phyloP scores from a whole-genome alignment of 2,888 invertebrate species.

The Horisme vitalbata region DNA sequence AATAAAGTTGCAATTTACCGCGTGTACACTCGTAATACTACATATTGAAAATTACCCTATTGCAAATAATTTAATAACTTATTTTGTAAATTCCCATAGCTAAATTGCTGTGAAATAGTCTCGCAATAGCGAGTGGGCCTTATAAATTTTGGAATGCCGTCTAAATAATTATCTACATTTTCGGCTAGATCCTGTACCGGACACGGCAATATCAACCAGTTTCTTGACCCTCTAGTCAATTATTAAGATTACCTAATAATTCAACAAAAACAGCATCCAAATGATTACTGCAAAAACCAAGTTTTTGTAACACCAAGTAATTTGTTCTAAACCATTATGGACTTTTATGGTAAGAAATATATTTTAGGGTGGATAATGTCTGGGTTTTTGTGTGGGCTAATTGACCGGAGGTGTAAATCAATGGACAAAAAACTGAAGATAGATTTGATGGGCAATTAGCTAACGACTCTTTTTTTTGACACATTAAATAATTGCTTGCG shows the following conservation, averaged over 20 bases:
- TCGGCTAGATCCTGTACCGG: constrained; percentile 54
- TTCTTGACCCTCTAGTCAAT: constrained; percentile 54
- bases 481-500: constrained; percentile 12
- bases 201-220: constrained; percentile 55
- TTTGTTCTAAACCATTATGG: constrained; percentile 33
- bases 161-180: constrained; percentile 24
- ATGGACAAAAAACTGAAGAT: constrained; percentile 24
- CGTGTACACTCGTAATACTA: too few relatives aligned
- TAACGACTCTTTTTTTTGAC: constrained; percentile 23
- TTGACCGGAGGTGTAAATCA: constrained; percentile 33
- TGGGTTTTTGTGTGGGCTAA: constrained; percentile 33
- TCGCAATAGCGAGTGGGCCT: constrained; percentile 37
- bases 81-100: constrained; percentile 5
- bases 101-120: constrained; percentile 11
- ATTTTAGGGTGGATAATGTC: constrained; percentile 31
- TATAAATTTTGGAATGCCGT: constrained; percentile 31
- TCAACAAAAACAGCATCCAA: constrained; percentile 43
- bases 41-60: too few relatives aligned
- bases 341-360: constrained; percentile 34
- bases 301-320: constrained; percentile 34
- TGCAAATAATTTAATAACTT: too few relatives aligned
- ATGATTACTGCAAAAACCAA: constrained; percentile 43
- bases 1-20: too few relatives aligned
- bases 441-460: constrained; percentile 28
- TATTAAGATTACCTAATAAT: constrained; percentile 46